Evolutionary conservation across 2,797 vertebrate genomes (phyloP), one percentile per base, ranked within the genome.

Genomic region (Moxostoma hubbsi): DNA sequence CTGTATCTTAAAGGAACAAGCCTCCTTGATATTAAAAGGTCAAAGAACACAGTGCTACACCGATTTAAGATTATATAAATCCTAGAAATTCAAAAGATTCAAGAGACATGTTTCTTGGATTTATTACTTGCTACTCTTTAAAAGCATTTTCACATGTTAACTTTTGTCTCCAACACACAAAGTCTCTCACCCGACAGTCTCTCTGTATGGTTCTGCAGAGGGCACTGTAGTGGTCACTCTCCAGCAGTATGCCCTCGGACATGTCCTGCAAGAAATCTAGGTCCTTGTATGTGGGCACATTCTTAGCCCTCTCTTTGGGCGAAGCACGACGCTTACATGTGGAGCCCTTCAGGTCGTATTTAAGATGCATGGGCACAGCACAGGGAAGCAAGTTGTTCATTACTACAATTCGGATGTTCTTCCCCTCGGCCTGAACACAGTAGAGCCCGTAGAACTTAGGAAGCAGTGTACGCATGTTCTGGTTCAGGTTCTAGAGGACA

Each of bases 321-420:
- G 36, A 36, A 36, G 36, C 36, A 36, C 36, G 36, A 36, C 36
- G 36, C 36, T 98, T 98, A 81, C 96, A 96, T 1, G 98, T 99
- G 71, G 98, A 99, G 82, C 97, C 98, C 84, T 99, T 99, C 8
- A 99, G 92, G 87, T 99, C 98, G 0, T 93, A 99, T 75, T 97
- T 98, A 51, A 95, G 92, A 86, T 98, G 97, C 98, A 99, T 97
- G 54, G 90, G 94, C 12, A 98, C 94, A 0, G 95, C 89, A 2
- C 94, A 92, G 0, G 98, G 98, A 50, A 99, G 91, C 3, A 99
- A 91, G 89, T 99, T 99, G 93, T 99, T 99, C 98, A 98, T 99
- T 64, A 97, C 98, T 1, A 91, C 96, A 0, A 99, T 95, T 0
- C 98, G 94, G 82, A 99, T 99, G 90, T 99, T 99, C 88, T 97